Evolutionary conservation across 2,888 invertebrate species (phyloP), one percentile per base, ranked within the genome.

Genomic region (Volucella inanis): DNA sequence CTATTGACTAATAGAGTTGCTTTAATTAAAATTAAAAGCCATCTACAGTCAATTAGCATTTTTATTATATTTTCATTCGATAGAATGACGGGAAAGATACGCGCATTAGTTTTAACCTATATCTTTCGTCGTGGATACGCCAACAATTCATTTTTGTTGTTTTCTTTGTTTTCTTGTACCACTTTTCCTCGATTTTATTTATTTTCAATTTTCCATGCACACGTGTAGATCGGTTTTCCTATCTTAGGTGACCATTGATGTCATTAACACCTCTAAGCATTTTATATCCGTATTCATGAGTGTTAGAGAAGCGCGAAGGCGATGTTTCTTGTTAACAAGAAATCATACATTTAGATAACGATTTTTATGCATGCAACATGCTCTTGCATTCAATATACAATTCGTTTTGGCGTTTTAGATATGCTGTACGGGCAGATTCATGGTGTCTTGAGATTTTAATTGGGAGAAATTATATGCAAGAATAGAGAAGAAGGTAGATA

Each of bases 201-300:
- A 6, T 31, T 22, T 62, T 15, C 45, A 15, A 15, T 12, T 68
- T 45, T 65, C 31, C 6, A 31, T 31, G 31, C 31, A 31, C 31
- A 31, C 31, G 31, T 31, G 31, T 6, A 31, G 31, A 31, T 31
- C 6, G 31, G 31, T 12, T 38, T 52, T 15, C 49, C 41, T 43
- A 50, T 55, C 38, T 18, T 14, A 41, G 15, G 15, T 61, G 62
- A 55, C 74, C 70, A 59, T 47, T 55, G 47, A 61, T 43, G 70
- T 65, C 71, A 55, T 82, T 67, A 77, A 61, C 76, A 76, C 65
- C 59, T 47, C 18, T 18, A 15, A 67, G n/a, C 47, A 15, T 41
- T 80, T 65, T 47, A 64, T 76, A 71, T 76, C 75, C 70, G 31
- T 31, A 81, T 81, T 81, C 70, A 81, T 81, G 76, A 76, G 64